phyloP scores from a whole-genome alignment of 2,113 vertebrate species.

The Machaerirhynchus nigripectus region DNA sequence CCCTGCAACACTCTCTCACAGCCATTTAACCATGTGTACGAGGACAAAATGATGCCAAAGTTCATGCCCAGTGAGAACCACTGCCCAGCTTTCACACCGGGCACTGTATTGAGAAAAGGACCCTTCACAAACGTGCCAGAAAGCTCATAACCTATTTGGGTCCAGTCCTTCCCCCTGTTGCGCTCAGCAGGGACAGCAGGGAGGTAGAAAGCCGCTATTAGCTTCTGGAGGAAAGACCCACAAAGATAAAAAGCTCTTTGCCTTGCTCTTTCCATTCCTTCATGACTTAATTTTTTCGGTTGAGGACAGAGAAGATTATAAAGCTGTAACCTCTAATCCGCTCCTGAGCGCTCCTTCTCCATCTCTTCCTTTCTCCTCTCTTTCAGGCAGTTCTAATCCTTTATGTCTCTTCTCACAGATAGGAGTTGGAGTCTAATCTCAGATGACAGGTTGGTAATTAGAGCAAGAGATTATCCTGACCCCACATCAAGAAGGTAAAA shows the following conservation, averaged over 20 bases:
- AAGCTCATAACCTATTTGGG: not conserved
- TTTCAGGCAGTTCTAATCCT: slow-evolving; percentile 55
- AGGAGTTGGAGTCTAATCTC: slow-evolving; percentile 44
- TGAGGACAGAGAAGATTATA: slow-evolving; percentile 3
- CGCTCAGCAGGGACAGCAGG: not conserved
- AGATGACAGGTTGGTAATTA: slow-evolving; percentile 45
- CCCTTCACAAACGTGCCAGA: not conserved
- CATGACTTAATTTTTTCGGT: not conserved
- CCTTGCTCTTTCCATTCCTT: slow-evolving; percentile 7
- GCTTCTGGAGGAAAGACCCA: not conserved
- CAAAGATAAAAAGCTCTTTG: slow-evolving; percentile 27
- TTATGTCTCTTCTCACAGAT: slow-evolving; percentile 41
- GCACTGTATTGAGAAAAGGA: not conserved
- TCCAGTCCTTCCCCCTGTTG: not conserved
- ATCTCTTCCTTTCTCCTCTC: slow-evolving; percentile 41
- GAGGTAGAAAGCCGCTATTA: slow-evolving; percentile 1
- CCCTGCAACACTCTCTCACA: not conserved
- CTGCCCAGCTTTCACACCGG: not conserved
- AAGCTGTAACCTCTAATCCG: slow-evolving; percentile 49
- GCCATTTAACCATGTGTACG: not conserved
- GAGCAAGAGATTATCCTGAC: slow-evolving; percentile 61
- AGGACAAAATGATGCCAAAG: not conserved
- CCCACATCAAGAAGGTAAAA: slow-evolving; percentile 27
- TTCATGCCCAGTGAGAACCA: not conserved
- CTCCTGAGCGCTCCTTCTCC: not conserved